Percentiles rank a stretch among this genome's conserved stretches.
Conservation (phyloP, 1,140 invertebrate species). For the Drosophila sucinea region DNA sequence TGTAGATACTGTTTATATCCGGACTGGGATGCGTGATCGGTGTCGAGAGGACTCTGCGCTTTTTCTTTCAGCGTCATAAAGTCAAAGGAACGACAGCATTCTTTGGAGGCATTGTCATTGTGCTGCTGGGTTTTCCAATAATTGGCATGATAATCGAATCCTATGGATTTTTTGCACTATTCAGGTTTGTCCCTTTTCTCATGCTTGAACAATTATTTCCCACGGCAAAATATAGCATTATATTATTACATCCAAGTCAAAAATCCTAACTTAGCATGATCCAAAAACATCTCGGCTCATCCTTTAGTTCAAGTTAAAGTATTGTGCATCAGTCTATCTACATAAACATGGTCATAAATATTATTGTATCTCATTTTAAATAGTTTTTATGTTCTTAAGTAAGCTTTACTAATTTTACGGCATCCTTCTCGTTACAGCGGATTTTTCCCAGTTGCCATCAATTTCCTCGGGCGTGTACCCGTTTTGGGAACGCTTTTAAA, state of each 20-base stretch:
- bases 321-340: too few relatives aligned
- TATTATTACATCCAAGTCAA: too few relatives aligned
- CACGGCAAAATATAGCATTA: too few relatives aligned
- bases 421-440: conserved; percentile 85
- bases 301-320: too few relatives aligned
- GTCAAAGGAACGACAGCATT: conserved; percentile 95
- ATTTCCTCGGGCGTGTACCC: conserved; percentile 92
- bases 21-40: conserved; percentile 98
- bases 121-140: conserved; percentile 97
- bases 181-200: conserved; percentile 85
- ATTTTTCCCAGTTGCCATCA: conserved; percentile 94
- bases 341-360: too few relatives aligned
- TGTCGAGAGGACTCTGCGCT: conserved; percentile 96
- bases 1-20: conserved; percentile 91
- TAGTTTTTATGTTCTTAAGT: too few relatives aligned
- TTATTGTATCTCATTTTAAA: too few relatives aligned
- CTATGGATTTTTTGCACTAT: conserved; percentile 93
- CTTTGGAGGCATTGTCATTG: conserved; percentile 96
- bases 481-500: conserved; percentile 89
- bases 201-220: too few relatives aligned
- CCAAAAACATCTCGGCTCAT: too few relatives aligned
- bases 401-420: too few relatives aligned
- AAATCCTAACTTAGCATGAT: too few relatives aligned
- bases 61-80: conserved; percentile 99
- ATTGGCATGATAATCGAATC: conserved; percentile 98